Evolutionary conservation across 2,797 vertebrate species (phyloP), one percentile per base, ranked within the genome.

Genomic region (Urophycis tenuis): DNA sequence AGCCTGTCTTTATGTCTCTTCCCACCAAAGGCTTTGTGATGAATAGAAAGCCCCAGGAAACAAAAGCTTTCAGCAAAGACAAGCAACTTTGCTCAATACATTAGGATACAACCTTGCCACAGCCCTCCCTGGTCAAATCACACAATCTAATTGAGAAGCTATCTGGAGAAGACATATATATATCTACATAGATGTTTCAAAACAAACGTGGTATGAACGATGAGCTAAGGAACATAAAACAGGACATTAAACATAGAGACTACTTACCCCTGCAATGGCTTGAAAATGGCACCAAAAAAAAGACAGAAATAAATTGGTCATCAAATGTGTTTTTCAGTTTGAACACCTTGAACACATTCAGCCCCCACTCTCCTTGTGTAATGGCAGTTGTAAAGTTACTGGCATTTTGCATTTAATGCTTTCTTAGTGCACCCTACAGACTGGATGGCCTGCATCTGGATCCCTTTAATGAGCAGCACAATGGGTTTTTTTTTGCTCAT

Each of bases 1-100:
- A 84, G 90, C 92, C 94, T 92, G 93, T 96, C 92, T 93, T 93
- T 93, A 91, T 93, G 91, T 91, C 90, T 92, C 94, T 95, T 95
- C 95, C 92, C 94, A 96, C 93, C 95, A 96, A 97, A 96, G 96
- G 95, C 94, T 93, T 94, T 93, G 95, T 97, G 95, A 96, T 97
- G 96, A 97, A 96, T 98, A 95, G 92, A 91, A 93, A 95, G 93
- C 94, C 94, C 92, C 93, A 91, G 94, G 91, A 93, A 91, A 94
- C 92, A 90, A 90, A 95, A 94, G 94, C 92, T 94, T 95, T 95
- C 95, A 95, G 92, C 89, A 90, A 93, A 93, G 92, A 94, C 94
- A 93, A 95, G 96, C 95, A 95, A 96, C 95, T 94, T 93, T 87
- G 92, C 90, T 93, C 94, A 93, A 95, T 96, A 96, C 95, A 97